These are phyloP conservation scores for Periplaneta americana DNA, from an alignment of 1,140 invertebrate species.

Conservation along the genomic window DNA sequence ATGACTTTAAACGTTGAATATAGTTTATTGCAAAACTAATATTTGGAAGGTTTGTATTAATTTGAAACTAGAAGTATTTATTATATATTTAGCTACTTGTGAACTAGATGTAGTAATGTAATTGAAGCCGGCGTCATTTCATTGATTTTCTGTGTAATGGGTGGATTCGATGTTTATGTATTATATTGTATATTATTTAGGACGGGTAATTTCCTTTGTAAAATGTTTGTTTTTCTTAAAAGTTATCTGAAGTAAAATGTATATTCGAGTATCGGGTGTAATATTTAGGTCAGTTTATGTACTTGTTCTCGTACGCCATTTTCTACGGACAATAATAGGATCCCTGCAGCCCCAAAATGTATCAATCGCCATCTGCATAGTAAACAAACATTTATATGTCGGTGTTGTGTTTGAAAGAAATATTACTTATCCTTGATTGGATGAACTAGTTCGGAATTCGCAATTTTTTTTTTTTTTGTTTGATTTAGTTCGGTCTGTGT, in stretches of 20 bases:
- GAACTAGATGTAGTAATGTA: not conserved
- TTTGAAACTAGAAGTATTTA: not conserved
- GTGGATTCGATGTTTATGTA: not conserved
- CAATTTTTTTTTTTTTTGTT: not conserved
- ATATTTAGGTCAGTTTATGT: not conserved
- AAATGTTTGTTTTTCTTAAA: not conserved
- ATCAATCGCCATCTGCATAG: not conserved
- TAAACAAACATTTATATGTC: not conserved
- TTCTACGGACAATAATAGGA: not conserved
- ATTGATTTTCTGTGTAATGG: not conserved
- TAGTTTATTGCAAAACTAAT: not conserved
- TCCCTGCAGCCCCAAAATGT: not conserved
- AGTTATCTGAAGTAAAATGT: not conserved
- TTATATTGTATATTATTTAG: not conserved
- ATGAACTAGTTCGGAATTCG: not conserved
- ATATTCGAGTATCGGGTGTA: not conserved
- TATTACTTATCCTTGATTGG: not conserved
- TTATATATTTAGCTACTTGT: not conserved
- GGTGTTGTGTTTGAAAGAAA: not conserved
- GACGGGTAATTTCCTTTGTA: not conserved
- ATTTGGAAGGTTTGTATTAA: not conserved
- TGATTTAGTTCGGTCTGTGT: not conserved
- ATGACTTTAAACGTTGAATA: not conserved
- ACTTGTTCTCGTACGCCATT: not conserved
- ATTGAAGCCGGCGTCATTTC: not conserved